A percentile compares a stretch with the other conserved stretches of the same genome.
Evolutionary conservation across 2,888 invertebrate species (phyloP).

Genomic region (Hypena proboscidalis): DNA sequence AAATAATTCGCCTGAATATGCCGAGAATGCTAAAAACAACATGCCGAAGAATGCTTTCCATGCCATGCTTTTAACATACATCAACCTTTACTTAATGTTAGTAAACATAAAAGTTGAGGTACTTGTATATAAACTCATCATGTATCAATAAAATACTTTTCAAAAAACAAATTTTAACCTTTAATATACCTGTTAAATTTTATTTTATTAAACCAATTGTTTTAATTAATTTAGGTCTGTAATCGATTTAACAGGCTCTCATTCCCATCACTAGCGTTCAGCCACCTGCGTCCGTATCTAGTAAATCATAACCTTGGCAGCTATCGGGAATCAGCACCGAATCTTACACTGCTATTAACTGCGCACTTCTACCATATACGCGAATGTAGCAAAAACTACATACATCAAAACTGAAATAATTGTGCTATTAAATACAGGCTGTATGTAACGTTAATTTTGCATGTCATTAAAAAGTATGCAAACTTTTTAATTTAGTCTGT

Average conservation of each 20-base stretch:
- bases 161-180: no score
- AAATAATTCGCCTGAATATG: no score
- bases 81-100: no score
- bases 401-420: background rate
- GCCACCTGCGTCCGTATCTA: conserved; percentile 49
- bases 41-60: no score
- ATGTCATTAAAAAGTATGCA: background rate
- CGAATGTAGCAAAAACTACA: conserved; percentile 16
- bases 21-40: no score
- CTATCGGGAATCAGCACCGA: conserved; percentile 46
- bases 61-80: no score
- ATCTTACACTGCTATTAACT: conserved; percentile 45
- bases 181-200: no score
- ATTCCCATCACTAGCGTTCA: conserved; percentile 38
- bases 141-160: no score
- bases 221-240: background rate
- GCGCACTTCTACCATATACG: conserved; percentile 40
- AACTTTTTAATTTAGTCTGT: background rate
- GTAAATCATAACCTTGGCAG: conserved; percentile 51
- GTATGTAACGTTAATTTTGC: conserved; percentile 3
- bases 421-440: background rate
- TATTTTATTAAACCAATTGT: no score
- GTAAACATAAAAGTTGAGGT: no score
- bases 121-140: no score
- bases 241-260: background rate